Conservation (phyloP, 2,888 invertebrate species). For the Arrhopalites spinosus region DNA sequence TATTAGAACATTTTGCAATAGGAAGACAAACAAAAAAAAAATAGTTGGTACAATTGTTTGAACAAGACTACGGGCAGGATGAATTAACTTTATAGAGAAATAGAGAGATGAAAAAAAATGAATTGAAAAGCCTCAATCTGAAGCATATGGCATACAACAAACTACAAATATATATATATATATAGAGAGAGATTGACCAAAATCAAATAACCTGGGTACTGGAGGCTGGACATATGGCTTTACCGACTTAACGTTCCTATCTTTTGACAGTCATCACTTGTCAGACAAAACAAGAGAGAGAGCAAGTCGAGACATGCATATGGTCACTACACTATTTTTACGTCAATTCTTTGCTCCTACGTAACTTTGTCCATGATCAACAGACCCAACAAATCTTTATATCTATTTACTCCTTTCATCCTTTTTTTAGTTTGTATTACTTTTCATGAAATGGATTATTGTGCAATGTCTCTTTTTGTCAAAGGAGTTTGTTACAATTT, state of each 20-base stretch:
- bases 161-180: neutral
- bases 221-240: neutral
- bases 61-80: neutral
- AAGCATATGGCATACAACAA: neutral
- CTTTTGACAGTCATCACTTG: no score
- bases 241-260: no score
- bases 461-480: no score
- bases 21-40: neutral
- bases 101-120: neutral
- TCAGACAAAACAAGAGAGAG: no score
- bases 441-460: no score
- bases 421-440: neutral
- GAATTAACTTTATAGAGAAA: neutral
- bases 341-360: no score
- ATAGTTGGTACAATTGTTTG: neutral
- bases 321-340: no score
- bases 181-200: neutral
- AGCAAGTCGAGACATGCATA: no score
- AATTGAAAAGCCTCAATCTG: neutral
- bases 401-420: neutral
- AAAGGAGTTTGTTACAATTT: neutral
- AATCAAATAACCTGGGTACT: neutral
- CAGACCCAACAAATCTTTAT: neutral
- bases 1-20: no score
- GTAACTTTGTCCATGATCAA: no score